Percentiles rank a stretch among this genome's conserved stretches.
Evolutionary conservation across 2,888 invertebrate species (phyloP).

Genomic region (Lithosia quadra): DNA sequence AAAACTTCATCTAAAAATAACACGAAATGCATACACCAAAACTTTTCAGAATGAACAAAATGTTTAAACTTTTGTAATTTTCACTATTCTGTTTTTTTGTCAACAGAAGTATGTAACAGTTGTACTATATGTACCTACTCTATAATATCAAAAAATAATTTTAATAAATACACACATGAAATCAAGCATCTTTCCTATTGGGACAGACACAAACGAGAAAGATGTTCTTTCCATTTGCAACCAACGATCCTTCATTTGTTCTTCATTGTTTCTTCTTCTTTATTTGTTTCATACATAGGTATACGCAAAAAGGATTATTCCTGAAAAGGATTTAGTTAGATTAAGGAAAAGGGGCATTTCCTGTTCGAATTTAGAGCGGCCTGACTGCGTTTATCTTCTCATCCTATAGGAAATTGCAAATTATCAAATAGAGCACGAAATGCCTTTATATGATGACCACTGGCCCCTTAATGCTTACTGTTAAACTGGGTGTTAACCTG

Average conservation of each 20-base stretch:
- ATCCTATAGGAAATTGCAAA: neutral
- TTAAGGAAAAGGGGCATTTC: neutral
- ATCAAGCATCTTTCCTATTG: too few species aligned
- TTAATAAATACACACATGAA: too few species aligned
- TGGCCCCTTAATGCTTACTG: neutral
- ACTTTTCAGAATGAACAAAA: slow-evolving; percentile 3
- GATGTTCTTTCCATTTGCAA: too few species aligned
- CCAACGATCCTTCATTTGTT: too few species aligned
- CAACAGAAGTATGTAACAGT: neutral
- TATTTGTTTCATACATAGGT: too few species aligned
- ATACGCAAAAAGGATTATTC: too few species aligned
- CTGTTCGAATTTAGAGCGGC: neutral
- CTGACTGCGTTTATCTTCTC: neutral
- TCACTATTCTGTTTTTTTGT: slow-evolving; percentile 4
- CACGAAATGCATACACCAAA: neutral
- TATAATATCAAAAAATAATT: too few species aligned
- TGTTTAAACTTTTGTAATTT: slow-evolving; percentile 11
- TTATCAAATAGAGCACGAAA: neutral
- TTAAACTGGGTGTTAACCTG: neutral
- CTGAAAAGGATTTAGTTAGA: neutral
- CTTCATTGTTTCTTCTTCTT: too few species aligned
- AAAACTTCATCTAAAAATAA: slow-evolving; percentile 11
- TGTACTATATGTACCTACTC: too few species aligned
- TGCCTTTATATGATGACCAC: neutral
- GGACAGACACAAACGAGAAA: too few species aligned